phyloP scores from a whole-genome alignment of 2,888 invertebrate genomes.

The Spatulosminthurus flaviceps region DNA sequence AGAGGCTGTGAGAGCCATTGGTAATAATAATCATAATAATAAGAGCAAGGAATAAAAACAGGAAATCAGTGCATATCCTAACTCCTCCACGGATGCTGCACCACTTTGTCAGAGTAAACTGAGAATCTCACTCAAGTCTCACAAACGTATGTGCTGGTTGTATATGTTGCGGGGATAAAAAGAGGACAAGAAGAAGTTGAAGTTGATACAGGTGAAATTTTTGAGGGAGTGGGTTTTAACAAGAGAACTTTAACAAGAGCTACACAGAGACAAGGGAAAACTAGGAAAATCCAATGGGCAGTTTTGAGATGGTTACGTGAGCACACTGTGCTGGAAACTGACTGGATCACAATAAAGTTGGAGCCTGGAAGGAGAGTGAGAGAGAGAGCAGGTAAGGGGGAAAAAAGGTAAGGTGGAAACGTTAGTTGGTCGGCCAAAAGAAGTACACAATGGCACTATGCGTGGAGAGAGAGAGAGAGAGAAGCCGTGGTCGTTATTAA shows the following conservation, averaged over 20 bases:
- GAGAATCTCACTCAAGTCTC: too few species aligned
- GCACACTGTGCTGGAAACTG: constrained; percentile 62
- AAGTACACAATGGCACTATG: constrained; percentile 33
- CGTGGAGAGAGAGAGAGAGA: too few species aligned
- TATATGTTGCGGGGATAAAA: neutral
- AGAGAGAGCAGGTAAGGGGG: too few species aligned
- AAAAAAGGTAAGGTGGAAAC: constrained; percentile 44
- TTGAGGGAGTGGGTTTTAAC: constrained; percentile 24
- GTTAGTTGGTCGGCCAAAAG: constrained; percentile 25
- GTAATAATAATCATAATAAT: neutral
- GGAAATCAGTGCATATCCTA: neutral
- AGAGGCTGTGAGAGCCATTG: neutral
- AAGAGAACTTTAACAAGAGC: constrained; percentile 36
- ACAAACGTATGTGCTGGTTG: neutral
- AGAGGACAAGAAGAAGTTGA: constrained; percentile 15
- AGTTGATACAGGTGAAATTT: constrained; percentile 33
- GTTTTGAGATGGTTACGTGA: constrained; percentile 58
- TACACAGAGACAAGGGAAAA: constrained; percentile 39
- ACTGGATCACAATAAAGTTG: constrained; percentile 48
- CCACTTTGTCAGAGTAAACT: too few species aligned
- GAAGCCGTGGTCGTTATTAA: constrained; percentile 57
- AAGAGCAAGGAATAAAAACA: too few species aligned
- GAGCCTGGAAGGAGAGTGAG: constrained; percentile 28
- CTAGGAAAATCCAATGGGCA: constrained; percentile 33
- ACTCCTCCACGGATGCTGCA: too few species aligned